phyloP scores from a whole-genome alignment of 2,797 vertebrate species.

The Brachyalestes nurse region DNA sequence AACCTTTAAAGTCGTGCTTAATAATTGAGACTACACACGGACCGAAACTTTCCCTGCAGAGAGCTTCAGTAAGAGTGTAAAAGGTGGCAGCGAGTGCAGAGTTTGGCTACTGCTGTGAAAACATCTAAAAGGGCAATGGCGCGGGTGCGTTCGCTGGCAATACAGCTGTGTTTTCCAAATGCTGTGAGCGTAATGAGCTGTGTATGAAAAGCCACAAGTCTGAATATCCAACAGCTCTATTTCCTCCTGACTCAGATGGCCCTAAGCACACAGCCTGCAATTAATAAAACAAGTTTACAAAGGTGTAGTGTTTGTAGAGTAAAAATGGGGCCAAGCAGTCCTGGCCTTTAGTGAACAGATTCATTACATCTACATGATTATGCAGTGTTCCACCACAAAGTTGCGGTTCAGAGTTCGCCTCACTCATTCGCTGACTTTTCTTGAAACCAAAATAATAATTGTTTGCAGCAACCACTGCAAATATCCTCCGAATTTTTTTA shows the following conservation, averaged over 20 bases:
- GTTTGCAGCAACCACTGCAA: too few species aligned
- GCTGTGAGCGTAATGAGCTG: conserved; percentile 4
- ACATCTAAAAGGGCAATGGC: conserved; percentile 38
- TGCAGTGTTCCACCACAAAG: too few species aligned
- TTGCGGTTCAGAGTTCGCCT: too few species aligned
- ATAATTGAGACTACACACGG: not conserved
- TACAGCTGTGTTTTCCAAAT: conserved; percentile 22
- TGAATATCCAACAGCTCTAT: not conserved
- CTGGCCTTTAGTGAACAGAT: not conserved
- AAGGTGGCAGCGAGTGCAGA: conserved; percentile 5
- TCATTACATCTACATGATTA: not conserved
- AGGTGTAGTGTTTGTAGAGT: not conserved
- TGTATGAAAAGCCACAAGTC: not conserved
- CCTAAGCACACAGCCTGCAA: not conserved
- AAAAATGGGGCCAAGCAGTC: not conserved
- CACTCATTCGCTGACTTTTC: too few species aligned
- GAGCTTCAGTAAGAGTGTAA: conserved; percentile 23
- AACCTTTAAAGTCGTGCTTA: conserved; percentile 11
- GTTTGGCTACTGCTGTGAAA: conserved; percentile 29
- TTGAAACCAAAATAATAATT: too few species aligned
- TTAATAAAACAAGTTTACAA: not conserved
- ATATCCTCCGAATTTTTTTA: too few species aligned
- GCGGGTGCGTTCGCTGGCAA: not conserved
- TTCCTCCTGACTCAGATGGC: not conserved
- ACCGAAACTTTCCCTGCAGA: conserved; percentile 12